These are phyloP conservation scores for Enteromius radiatus DNA, from an alignment of 2,797 vertebrate species.

Conservation along the genomic window DNA sequence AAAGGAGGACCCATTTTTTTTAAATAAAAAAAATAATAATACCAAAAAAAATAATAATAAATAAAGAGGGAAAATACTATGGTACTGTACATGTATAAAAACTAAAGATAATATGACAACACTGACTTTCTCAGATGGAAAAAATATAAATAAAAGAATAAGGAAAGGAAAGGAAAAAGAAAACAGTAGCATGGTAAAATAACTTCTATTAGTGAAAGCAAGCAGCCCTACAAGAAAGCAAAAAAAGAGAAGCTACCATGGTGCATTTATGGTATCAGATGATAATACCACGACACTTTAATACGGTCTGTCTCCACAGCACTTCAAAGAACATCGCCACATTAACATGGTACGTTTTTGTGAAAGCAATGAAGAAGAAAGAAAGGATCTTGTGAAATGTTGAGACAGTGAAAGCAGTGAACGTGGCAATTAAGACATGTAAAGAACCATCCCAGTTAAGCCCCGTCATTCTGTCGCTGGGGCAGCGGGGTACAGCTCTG, in stretches of 20 bases:
- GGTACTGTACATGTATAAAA: not conserved
- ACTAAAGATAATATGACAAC: not conserved
- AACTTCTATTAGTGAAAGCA: not conserved
- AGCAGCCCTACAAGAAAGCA: not conserved
- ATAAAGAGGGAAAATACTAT: not conserved
- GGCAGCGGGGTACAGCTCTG: conserved; percentile 30
- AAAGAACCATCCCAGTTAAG: conserved; percentile 28
- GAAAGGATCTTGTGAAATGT: conserved; percentile 7
- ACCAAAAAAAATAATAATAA: not conserved
- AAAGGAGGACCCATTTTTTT: not conserved
- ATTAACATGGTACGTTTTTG: not conserved
- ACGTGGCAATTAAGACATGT: conserved; percentile 17
- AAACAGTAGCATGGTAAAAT: not conserved
- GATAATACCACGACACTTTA: not conserved
- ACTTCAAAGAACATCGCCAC: not conserved
- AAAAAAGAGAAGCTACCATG: not conserved
- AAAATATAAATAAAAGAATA: not conserved
- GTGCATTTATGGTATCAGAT: not conserved
- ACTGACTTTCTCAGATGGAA: not conserved
- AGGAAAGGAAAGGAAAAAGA: no score
- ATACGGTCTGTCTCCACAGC: not conserved
- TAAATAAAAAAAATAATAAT: no score
- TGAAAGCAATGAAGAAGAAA: conserved; percentile 11
- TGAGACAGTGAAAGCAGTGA: conserved; percentile 9
- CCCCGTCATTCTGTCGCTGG: conserved; percentile 27